These are phyloP conservation scores for Diglossa cyanea DNA, from an alignment of 2,797 vertebrate species.

Conservation along the genomic window DNA sequence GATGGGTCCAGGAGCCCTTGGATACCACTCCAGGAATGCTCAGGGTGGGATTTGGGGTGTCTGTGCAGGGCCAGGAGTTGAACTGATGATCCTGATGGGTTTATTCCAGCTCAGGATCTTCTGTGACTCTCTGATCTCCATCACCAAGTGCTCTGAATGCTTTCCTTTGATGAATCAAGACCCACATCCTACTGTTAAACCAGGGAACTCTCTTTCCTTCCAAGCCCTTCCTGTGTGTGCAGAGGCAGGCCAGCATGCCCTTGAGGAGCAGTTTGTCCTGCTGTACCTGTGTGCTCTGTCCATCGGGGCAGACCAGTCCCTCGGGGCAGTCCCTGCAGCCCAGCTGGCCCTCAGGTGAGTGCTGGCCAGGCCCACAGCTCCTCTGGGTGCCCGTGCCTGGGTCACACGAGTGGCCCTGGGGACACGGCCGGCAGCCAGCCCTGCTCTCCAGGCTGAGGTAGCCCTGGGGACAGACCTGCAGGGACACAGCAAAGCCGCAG, in stretches of 20 bases:
- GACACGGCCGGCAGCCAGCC: conserved; percentile 81
- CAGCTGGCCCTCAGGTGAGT: conserved; percentile 60
- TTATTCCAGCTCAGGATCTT: background rate
- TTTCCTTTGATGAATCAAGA: background rate
- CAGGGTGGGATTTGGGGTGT: too few relatives aligned
- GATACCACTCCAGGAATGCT: too few relatives aligned
- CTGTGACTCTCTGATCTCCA: background rate
- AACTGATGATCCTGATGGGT: background rate
- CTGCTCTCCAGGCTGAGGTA: conserved; percentile 81
- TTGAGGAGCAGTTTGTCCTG: background rate
- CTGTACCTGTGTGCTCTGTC: conserved; percentile 77
- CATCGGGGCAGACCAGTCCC: conserved; percentile 77
- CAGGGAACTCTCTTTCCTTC: background rate
- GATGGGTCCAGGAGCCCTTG: too few relatives aligned
- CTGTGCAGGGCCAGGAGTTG: too few relatives aligned
- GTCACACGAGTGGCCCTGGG: conserved; percentile 81
- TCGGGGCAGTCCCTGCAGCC: conserved; percentile 80
- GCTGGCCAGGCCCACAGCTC: conserved; percentile 78
- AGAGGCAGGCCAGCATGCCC: background rate
- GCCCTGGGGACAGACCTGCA: conserved; percentile 81
- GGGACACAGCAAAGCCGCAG: background rate
- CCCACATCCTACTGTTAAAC: fast-evolving
- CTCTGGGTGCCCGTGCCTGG: conserved; percentile 55
- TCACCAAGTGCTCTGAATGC: background rate
- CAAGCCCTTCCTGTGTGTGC: background rate